phyloP scores from a whole-genome alignment of 2,888 invertebrate genomes.

The Patella ulyssiponensis region DNA sequence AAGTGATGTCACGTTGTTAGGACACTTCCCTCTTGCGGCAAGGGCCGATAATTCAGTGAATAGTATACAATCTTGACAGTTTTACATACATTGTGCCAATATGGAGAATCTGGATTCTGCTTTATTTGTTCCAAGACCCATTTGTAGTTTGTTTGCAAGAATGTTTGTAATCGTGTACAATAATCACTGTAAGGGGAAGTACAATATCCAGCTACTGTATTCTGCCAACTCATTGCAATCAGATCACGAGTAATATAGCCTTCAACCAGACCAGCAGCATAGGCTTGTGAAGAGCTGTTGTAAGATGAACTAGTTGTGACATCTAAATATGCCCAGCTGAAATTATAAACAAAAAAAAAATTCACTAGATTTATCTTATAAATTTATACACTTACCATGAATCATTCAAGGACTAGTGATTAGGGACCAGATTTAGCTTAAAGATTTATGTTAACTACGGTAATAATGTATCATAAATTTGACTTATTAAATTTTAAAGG shows the following conservation, averaged over 20 bases:
- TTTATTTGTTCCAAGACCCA: slow-evolving; percentile 78
- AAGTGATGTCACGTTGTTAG: no score
- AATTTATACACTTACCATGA: not conserved
- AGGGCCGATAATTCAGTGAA: no score
- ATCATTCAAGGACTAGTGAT: no score
- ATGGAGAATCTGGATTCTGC: slow-evolving; percentile 76
- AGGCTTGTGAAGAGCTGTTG: slow-evolving; percentile 80
- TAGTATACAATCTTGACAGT: no score
- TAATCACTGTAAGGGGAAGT: slow-evolving; percentile 71
- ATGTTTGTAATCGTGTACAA: slow-evolving; percentile 80
- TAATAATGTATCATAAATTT: no score
- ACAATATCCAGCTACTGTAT: slow-evolving; percentile 79
- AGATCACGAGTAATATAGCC: slow-evolving; percentile 83
- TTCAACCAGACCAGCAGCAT: slow-evolving; percentile 88
- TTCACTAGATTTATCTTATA: not conserved
- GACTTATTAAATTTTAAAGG: no score
- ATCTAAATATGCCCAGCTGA: slow-evolving; percentile 86
- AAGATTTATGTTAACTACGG: no score
- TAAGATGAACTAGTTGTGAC: slow-evolving; percentile 83
- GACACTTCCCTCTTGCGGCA: no score
- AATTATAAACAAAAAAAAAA: slow-evolving; percentile 20
- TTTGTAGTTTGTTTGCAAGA: slow-evolving; percentile 79
- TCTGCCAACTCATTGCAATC: slow-evolving; percentile 85
- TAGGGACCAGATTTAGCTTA: no score
- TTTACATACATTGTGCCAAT: slow-evolving; percentile 85